A percentile compares a stretch with the other conserved stretches of the same genome.
phyloP scores from a whole-genome alignment of 2,888 invertebrate genomes.

The Eristalis tenax region DNA sequence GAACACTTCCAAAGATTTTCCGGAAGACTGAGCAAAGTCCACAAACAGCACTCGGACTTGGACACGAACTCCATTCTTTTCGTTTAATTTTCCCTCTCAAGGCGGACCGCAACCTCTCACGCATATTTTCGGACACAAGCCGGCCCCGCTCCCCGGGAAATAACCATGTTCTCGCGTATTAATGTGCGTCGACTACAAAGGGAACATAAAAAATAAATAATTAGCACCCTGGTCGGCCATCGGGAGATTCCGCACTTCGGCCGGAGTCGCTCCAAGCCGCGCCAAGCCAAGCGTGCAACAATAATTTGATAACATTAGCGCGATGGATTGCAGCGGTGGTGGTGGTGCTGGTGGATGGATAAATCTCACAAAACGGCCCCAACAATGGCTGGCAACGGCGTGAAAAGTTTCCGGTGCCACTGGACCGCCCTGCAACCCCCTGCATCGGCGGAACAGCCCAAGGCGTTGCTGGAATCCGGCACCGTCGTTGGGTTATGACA shows the following conservation, averaged over 20 bases:
- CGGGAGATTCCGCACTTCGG: conserved; percentile 24
- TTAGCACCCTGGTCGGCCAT: conserved; percentile 66
- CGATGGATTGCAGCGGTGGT: neutral
- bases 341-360: neutral
- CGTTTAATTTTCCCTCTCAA: neutral
- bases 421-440: neutral
- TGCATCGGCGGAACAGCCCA: conserved; percentile 46
- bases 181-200: conserved; percentile 61
- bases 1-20: conserved; percentile 51
- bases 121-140: conserved; percentile 57
- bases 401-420: conserved; percentile 55
- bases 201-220: conserved; percentile 65
- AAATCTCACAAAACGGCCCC: conserved; percentile 64
- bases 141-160: neutral
- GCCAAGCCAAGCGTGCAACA: conserved; percentile 63
- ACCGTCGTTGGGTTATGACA: conserved; percentile 67
- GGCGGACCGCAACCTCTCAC: neutral
- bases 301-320: conserved; percentile 69
- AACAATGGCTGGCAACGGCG: conserved; percentile 48
- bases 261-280: neutral
- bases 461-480: neutral
- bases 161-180: conserved; percentile 31
- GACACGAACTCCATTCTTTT: conserved; percentile 32
- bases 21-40: conserved; percentile 52
- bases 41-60: conserved; percentile 23